Conservation (phyloP, 2,797 vertebrate species). For the Chrosomus eos region DNA sequence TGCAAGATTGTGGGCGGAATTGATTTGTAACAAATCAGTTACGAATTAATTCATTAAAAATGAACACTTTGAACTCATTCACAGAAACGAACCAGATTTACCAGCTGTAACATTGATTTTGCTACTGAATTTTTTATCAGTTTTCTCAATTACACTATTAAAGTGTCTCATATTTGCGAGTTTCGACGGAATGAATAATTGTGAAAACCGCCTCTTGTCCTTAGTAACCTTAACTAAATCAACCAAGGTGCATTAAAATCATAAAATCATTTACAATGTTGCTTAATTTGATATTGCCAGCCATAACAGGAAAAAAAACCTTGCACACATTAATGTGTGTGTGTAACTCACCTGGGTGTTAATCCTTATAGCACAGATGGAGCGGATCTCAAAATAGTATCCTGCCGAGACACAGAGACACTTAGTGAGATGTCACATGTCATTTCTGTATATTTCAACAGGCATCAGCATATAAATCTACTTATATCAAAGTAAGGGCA, state of each 20-base stretch:
- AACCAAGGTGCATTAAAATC: neutral
- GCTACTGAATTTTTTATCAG: neutral
- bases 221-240: neutral
- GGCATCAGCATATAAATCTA: neutral
- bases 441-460: conserved; percentile 12
- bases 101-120: neutral
- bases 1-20: too few species aligned
- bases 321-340: conserved; percentile 2
- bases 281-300: neutral
- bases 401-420: conserved; percentile 76
- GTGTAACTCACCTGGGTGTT: conserved; percentile 94
- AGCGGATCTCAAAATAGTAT: conserved; percentile 99
- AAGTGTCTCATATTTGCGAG: neutral
- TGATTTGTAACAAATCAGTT: neutral
- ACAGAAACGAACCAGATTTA: neutral
- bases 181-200: neutral
- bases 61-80: neutral
- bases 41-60: neutral
- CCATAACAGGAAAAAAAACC: neutral
- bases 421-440: conserved; percentile 43
- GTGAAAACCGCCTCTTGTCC: neutral
- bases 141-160: neutral
- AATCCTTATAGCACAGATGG: conserved; percentile 98
- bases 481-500: neutral
- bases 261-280: neutral